phyloP scores from a whole-genome alignment of 2,113 vertebrate genomes.

The Anoplopoma fimbria region DNA sequence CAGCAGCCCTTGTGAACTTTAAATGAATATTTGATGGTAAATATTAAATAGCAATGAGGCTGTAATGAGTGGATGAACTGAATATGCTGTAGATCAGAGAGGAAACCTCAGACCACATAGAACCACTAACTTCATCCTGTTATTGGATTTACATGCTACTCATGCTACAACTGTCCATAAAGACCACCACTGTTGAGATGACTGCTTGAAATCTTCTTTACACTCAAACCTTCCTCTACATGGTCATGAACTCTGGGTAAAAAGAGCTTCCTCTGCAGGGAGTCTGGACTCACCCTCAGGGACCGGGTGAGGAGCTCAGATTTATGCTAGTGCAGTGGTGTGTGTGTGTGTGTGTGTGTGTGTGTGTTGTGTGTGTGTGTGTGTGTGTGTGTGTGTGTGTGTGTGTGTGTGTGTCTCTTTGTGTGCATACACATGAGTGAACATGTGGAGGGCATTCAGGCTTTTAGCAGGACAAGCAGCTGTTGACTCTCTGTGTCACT shows the following conservation, averaged over 20 bases:
- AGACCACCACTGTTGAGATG: neutral
- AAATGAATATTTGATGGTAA: neutral
- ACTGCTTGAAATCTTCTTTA: neutral
- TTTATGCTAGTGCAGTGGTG: neutral
- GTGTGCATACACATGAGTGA: neutral
- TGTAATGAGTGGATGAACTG: neutral
- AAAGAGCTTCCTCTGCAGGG: neutral
- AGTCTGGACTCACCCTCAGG: neutral
- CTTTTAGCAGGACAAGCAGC: constrained; percentile 31
- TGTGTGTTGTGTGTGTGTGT: no score
- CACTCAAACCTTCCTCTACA: no score
- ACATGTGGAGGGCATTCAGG: constrained; percentile 8
- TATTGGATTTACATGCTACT: neutral
- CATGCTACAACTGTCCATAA: neutral
- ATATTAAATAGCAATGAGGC: no score
- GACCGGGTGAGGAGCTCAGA: neutral
- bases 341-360: no score
- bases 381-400: neutral
- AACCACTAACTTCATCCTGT: neutral
- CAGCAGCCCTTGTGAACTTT: neutral
- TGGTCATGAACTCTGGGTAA: no score
- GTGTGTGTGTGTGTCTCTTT: neutral
- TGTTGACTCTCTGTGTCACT: constrained; percentile 43
- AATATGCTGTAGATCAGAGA: neutral
- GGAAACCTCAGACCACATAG: neutral